A percentile compares a stretch with the other conserved stretches of the same genome.
Evolutionary conservation across 2,888 invertebrate species (phyloP).

Genomic region (Teleiodes luculella): DNA sequence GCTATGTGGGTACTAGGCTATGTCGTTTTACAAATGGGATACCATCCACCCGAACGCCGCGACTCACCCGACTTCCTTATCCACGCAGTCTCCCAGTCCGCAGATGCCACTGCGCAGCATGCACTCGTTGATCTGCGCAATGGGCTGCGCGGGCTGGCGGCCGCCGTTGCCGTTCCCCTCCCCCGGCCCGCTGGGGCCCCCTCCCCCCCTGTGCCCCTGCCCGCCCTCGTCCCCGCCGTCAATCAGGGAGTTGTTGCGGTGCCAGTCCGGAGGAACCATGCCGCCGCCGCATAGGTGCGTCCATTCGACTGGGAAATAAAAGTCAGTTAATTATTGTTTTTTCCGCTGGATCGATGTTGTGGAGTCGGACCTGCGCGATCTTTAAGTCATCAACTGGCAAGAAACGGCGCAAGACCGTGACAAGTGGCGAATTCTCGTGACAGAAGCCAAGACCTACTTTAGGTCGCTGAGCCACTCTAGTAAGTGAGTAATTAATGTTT

Average conservation of each 20-base stretch:
- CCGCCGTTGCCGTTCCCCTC: constrained; percentile 21
- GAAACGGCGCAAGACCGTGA: no score
- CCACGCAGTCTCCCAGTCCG: constrained; percentile 85
- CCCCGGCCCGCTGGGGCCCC: constrained; percentile 24
- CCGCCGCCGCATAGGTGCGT: constrained; percentile 77
- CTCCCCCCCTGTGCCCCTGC: constrained; percentile 25
- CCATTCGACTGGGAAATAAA: constrained; percentile 73
- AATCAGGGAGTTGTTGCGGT: constrained; percentile 49
- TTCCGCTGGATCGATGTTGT: no score
- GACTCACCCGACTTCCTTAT: constrained; percentile 82
- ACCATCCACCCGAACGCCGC: no score
- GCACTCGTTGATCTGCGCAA: constrained; percentile 84
- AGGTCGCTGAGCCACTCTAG: no score
- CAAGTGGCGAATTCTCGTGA: no score
- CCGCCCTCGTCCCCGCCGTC: constrained; percentile 31
- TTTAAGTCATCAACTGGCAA: no score
- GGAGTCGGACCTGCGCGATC: no score
- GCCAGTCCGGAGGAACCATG: constrained; percentile 58
- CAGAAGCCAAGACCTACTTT: no score
- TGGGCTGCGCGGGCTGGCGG: constrained; percentile 25
- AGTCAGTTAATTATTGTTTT: no score
- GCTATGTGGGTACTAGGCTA: no score
- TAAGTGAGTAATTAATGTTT: no score
- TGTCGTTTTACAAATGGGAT: no score
- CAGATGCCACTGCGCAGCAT: constrained; percentile 86